A percentile compares a stretch with the other conserved stretches of the same genome.
Conservation (phyloP, 1,140 invertebrate genomes). For the Achroia grisella region DNA sequence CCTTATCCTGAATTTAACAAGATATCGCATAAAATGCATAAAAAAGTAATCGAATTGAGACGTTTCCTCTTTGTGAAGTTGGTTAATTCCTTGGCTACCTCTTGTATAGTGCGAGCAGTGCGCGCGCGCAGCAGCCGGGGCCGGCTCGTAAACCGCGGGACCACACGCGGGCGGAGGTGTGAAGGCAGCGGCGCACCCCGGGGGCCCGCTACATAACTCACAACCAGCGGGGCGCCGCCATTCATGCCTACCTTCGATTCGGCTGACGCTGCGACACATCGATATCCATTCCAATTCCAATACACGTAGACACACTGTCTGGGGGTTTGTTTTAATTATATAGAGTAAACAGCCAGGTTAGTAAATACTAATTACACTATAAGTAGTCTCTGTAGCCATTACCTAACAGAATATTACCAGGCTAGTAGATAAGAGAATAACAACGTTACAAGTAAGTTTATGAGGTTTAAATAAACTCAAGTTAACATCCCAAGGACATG, state of each 20-base stretch:
- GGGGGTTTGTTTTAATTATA: conserved; percentile 15
- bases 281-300: conserved; percentile 24
- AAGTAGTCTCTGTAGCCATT: no score
- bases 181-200: conserved; percentile 56
- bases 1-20: no score
- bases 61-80: no score
- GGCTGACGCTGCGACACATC: conserved; percentile 8
- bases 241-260: conserved; percentile 58
- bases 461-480: no score
- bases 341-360: no score
- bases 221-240: conserved; percentile 64
- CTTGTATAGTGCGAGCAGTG: conserved; percentile 19
- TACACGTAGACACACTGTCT: conserved; percentile 55
- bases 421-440: no score
- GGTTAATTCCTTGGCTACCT: background rate
- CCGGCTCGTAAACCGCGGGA: conserved; percentile 59
- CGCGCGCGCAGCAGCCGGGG: conserved; percentile 41
- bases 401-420: no score
- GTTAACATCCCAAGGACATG: no score
- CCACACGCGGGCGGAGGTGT: conserved; percentile 71
- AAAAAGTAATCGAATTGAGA: no score
- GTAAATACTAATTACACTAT: no score
- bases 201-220: conserved; percentile 66
- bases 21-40: no score
- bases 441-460: no score